Conservation (phyloP, 2,888 invertebrate species). For the Orchestes rusci region DNA sequence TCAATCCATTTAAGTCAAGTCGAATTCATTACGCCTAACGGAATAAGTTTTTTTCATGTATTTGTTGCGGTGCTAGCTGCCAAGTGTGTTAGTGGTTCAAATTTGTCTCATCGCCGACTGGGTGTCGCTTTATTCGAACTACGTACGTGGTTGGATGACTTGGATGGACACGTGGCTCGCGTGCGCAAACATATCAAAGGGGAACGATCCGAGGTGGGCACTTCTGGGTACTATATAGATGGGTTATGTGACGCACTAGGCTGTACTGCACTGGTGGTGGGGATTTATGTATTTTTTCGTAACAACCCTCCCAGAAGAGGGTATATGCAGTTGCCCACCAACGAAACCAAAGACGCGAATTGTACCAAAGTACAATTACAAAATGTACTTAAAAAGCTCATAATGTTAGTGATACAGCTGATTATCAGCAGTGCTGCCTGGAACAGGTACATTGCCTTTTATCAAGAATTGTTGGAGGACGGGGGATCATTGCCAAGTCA, state of each 20-base stretch:
- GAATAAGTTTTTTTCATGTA: conserved; percentile 75
- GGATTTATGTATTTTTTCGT: conserved; percentile 60
- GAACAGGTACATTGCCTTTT: conserved; percentile 77
- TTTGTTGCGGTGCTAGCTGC: conserved; percentile 66
- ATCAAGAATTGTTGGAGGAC: conserved; percentile 69
- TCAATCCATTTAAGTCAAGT: conserved; percentile 45
- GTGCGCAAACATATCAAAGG: conserved; percentile 67
- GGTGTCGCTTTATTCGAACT: conserved; percentile 74
- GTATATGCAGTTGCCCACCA: conserved; percentile 60
- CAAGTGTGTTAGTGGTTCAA: conserved; percentile 67
- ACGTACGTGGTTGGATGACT: conserved; percentile 74
- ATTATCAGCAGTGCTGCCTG: conserved; percentile 69
- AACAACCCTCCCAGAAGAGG: conserved; percentile 68
- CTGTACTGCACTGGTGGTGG: conserved; percentile 62
- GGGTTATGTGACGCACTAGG: conserved; percentile 76
- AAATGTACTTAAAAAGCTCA: conserved; percentile 57
- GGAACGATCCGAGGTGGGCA: conserved; percentile 73
- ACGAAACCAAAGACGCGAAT: conserved; percentile 47
- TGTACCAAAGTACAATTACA: conserved; percentile 60
- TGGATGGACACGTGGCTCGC: conserved; percentile 82
- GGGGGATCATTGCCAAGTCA: conserved; percentile 49
- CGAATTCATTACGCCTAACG: conserved; percentile 67
- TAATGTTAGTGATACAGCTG: conserved; percentile 63
- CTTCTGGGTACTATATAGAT: conserved; percentile 74
- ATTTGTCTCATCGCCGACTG: conserved; percentile 60